Base-by-base conservation (phyloP, 2,797 vertebrate genomes). In the Mus caroli region DNA sequence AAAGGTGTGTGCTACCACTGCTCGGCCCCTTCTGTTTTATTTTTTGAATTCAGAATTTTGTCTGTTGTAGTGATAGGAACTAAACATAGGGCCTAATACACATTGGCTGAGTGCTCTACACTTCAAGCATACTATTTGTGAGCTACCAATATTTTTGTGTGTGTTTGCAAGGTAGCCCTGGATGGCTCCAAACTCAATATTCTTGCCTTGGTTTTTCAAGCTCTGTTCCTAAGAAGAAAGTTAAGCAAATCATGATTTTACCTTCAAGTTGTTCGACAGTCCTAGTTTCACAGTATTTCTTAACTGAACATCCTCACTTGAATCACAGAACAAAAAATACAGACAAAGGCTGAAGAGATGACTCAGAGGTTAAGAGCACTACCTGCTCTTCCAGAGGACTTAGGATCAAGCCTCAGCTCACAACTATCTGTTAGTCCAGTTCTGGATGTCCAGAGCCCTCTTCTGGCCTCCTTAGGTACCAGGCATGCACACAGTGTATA, bases 181-280 rank as follows among this genome's bases (percentile, higher is more conserved):
- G 6, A 62, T 67, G 43, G 11, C 4, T 43, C 19, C 10, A 67
- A 50, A 86, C 62, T 52, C 46, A 86, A 24, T 67, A 43, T 84
- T 84, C 37, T 62, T 64, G 82, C 26, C 60, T 85, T 34, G 24
- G 31, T n/a, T 52, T 86, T 46, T 28, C 20, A 69, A 71, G 12
- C 28, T 46, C 58, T 64, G 99, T 99, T 86, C 99, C 99, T 99
- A 97, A 98, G 97, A 94, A 54, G 76, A 73, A 96, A 97, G 97
- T 93, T 71, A 97, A 98, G 96, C 94, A 97, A 97, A 97, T 50
- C 34, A 98, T 97, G 28, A n/a, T 71, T 73, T 71, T 62, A 90
- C 8, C 34, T 28, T 84, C 17, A 64, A 69, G 26, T 0, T 82
- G 58, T 73, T 67, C 67, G 90, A 84, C 3, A 71, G 13, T 43